Base-by-base conservation (phyloP, 2,888 invertebrate genomes). In the Hydropsyche betteni region DNA sequence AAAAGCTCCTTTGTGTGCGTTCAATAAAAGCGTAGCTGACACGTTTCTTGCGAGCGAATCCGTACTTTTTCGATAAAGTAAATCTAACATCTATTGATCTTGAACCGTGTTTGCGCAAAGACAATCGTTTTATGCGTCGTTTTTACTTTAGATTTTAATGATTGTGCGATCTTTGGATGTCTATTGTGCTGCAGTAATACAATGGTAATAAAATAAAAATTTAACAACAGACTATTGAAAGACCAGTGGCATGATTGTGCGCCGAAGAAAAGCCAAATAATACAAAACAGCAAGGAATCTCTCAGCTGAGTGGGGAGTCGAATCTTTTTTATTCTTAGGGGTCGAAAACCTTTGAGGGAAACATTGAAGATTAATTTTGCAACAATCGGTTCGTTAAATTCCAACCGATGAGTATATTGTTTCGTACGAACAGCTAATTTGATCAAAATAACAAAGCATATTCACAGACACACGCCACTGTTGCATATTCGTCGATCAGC, bases 191-290 rank as follows among this genome's bases (percentile, higher is more conserved):
- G 14, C 16, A 36, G 64, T 44, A 75, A 75, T 75, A 75, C 75
- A 75, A 75, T 75, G 75, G 75, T 71, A 75, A 75, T 75, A 75
- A 75, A 75, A 71, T 75, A 71, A 71, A 71, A 75, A 71, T 71
- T 55, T 70, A 34, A 51, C 50, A 52, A 75, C 71, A 75, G 53
- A 58, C 61, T 61, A 61, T 75, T 70, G 52, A 75, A 75, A 70
- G 75, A 75, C 75, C 71, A 51, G 75, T 75, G 75, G 72, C 72
- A 16, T 64, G 64, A 71, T 75, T 75, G 75, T 75, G 70, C 33
- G 53, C 71, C 51, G 53, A 71, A 71, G 75, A 75, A 75, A 51
- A 36, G 52, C 51, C 61, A 68, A 33, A 64, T 10, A 44, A 44
- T 8, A 75, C 70, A 75, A 71, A 51, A 68, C 70, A 33, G 16